Base-by-base conservation (phyloP, 1,140 invertebrate species). In the Drosophila lacteicornis region DNA sequence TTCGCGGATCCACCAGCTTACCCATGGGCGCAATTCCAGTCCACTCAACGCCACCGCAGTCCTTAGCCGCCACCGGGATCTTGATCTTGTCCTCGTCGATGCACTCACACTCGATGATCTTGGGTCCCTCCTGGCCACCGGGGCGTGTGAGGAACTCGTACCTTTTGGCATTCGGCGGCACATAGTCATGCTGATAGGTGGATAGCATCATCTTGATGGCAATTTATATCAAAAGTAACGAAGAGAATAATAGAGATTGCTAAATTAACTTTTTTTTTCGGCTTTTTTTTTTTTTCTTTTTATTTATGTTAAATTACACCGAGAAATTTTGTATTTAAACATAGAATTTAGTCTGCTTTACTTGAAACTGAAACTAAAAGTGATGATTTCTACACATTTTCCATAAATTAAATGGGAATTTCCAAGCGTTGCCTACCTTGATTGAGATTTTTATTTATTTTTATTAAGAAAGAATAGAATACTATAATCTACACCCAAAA, bases 1-100 rank as follows among this genome's bases (percentile, higher is more conserved):
- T 57, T 0, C 91, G 91, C 13, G 91, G 91, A 59, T 91, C 73
- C n/a, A 92, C 75, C 11, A 92, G 57, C 15, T 79, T 81, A 1
- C 91, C 91, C 90, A 92, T 92, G 6, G 91, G 91, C 11, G 91
- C 91, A 33, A 92, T 82, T 4, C 91, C 92, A 8, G 81, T 91
- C 91, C 91, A 92, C 60, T 92, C 91, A 1, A 91, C 88, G 1
- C 74, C 85, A 3, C 60, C 43, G 33, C 91, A 91, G 4, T 84
- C 71, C 11, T 85, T 85, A n/a, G 68, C 40, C 0, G 68, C 83
- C 81, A 46, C 58, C 3, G 91, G 91, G 11, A 74, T 62, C 12
- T 79, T 63, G 27, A 92, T 77, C 27, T 85, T 88, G 13, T 74
- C 65, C 11, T 80, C 76, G 13, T 85, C 91, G 2, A 91, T 36